phyloP scores from a whole-genome alignment of 2,888 invertebrate species.

The Conops quadrifasciatus region DNA sequence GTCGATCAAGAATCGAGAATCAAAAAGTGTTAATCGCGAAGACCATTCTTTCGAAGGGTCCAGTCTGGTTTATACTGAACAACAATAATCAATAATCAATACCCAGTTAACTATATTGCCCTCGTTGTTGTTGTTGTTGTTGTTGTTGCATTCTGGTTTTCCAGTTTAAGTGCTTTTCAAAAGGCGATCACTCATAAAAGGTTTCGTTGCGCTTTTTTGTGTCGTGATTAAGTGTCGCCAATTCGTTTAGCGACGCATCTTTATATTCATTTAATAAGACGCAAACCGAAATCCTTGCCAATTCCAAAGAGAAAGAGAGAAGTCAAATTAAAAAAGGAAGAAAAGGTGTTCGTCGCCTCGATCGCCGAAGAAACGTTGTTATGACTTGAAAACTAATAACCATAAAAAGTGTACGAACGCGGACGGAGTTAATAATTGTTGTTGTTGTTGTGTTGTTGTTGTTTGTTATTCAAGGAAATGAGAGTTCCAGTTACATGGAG shows the following conservation, averaged over 20 bases:
- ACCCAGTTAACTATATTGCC: not conserved
- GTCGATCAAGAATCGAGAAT: too few species aligned
- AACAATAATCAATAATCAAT: too few species aligned
- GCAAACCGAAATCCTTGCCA: slow-evolving; percentile 28
- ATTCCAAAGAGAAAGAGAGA: slow-evolving; percentile 8
- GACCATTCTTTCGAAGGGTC: too few species aligned
- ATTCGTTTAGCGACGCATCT: slow-evolving; percentile 40
- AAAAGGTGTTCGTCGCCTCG: slow-evolving; percentile 1
- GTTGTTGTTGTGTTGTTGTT: too few species aligned
- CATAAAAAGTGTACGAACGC: slow-evolving; percentile 55
- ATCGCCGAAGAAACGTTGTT: slow-evolving; percentile 48
- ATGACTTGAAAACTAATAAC: slow-evolving; percentile 59
- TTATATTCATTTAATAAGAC: slow-evolving; percentile 13
- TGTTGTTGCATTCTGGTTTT: not conserved
- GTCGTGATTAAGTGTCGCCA: slow-evolving; percentile 53
- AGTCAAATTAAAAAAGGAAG: not conserved
- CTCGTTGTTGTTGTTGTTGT: not conserved
- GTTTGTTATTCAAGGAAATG: too few species aligned
- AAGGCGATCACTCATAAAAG: slow-evolving; percentile 22
- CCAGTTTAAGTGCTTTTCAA: not conserved
- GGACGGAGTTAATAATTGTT: slow-evolving; percentile 29
- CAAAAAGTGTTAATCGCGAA: too few species aligned
- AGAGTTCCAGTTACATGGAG: too few species aligned
- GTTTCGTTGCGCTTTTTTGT: slow-evolving; percentile 58
- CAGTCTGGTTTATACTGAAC: too few species aligned